phyloP scores from a whole-genome alignment of 2,113 vertebrate species.

The Coreoperca whiteheadi region DNA sequence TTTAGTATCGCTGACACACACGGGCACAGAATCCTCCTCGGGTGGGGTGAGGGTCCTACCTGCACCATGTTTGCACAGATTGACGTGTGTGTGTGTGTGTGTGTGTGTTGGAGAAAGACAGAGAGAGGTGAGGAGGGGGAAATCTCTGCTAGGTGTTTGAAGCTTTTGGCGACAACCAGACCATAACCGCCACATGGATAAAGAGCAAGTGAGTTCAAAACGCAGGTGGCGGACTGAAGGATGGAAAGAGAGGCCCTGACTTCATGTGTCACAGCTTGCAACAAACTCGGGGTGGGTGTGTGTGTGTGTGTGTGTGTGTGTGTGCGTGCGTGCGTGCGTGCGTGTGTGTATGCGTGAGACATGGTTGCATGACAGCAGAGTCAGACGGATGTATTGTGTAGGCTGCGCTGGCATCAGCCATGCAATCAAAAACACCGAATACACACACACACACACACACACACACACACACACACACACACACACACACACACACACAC shows the following conservation, averaged over 20 bases:
- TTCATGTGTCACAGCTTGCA: constrained; percentile 44
- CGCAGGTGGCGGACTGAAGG: not conserved
- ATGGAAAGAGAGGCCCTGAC: not conserved
- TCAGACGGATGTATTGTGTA: constrained; percentile 33
- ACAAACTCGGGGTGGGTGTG: constrained; percentile 33
- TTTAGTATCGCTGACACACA: constrained; percentile 29
- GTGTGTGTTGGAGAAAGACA: no score
- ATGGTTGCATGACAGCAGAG: constrained; percentile 21
- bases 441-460: constrained; percentile 6
- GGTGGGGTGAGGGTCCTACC: constrained; percentile 10
- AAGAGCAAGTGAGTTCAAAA: constrained; percentile 42
- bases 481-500: constrained; percentile 2
- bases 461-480: not conserved
- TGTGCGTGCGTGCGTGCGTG: constrained; percentile 4
- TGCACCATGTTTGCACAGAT: not conserved
- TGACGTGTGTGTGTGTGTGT: constrained; percentile 21
- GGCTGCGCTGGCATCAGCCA: constrained; percentile 41
- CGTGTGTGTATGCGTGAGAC: not conserved
- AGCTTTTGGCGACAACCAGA: constrained; percentile 62
- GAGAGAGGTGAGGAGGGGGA: not conserved
- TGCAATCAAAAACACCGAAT: constrained; percentile 37
- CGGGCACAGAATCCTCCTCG: constrained; percentile 21
- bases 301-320: constrained; percentile 36
- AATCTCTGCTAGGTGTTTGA: constrained; percentile 56
- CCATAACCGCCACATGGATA: constrained; percentile 50